Evolutionary conservation across 2,113 vertebrate genomes (phyloP).

Genomic region (Myotis brandtii): DNA sequence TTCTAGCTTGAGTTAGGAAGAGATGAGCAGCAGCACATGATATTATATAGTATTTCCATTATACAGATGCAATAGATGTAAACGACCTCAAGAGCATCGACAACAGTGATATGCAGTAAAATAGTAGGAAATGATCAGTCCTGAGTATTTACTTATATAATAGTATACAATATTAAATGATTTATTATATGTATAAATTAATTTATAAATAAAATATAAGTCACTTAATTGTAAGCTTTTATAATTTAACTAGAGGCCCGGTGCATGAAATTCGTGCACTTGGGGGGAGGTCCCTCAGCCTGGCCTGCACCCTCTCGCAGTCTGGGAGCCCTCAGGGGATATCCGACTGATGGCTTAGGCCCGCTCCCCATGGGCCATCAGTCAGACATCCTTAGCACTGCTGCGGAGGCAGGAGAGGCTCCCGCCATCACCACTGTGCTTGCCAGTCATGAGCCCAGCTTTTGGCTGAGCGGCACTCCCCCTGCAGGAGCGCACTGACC

Average conservation of each 20-base stretch:
- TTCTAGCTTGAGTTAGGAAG: background rate
- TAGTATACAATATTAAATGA: background rate
- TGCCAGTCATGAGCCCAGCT: too few species aligned
- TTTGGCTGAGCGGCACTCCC: too few species aligned
- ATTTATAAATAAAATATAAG: background rate
- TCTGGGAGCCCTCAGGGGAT: too few species aligned
- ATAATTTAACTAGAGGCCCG: background rate
- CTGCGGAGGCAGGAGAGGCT: too few species aligned
- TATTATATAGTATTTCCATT: background rate
- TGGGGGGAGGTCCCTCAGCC: too few species aligned
- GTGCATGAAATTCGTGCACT: too few species aligned
- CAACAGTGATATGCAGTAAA: background rate
- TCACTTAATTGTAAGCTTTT: constrained; percentile 14
- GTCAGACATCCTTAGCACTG: too few species aligned
- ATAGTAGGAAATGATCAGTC: background rate
- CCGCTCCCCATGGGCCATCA: too few species aligned
- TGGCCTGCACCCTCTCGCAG: too few species aligned
- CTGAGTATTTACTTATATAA: background rate
- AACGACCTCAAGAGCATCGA: background rate
- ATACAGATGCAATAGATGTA: background rate
- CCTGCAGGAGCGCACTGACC: too few species aligned
- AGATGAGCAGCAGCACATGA: accelerated
- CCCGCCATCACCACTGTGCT: too few species aligned
- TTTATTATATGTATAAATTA: background rate
- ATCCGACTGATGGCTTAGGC: too few species aligned